Evolutionary conservation across 2,113 vertebrate species (phyloP), one percentile per base, ranked within the genome.

Genomic region (Eulacestoma nigropectus): DNA sequence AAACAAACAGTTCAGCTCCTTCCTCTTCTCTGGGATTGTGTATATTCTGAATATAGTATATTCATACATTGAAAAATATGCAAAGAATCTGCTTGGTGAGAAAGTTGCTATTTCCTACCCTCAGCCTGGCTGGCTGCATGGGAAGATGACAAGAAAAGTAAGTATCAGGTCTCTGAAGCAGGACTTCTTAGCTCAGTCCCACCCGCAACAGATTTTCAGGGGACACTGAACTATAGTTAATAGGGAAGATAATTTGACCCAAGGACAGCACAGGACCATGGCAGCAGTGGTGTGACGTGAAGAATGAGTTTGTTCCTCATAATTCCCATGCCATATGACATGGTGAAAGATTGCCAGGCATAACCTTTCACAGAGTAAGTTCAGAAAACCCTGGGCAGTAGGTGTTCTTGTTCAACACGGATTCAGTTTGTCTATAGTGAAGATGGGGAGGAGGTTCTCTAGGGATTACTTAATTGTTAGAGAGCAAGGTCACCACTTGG

Each of bases 1-100:
- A 73, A 73, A 81, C 52, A 56, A 60, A 82, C 35, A 96, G 90
- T 89, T 97, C 76, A 96, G 76, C 27, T 90, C 52, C 47, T 94
- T 95, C 50, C 42, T 87, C 42, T 78, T 84, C 46, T 72, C 44
- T 50, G 70, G 35, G 79, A 82, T 42, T 6, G 3, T 12, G 11
- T 46, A 37, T 79, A 83, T 53, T 79, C 37, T 72, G 32, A 94
- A 94, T 10, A 46, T 6, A 81, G 27, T 27, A 53, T 19, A 39
- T 73, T 80, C 53, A 74, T 46, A 93, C 64, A 46, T 23, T 41
- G 23, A 92, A 37, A 80, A 41, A 84, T 18, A 89, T 9, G 41
- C 35, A 60, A 73, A 32, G 42, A 89, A 94, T 74, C 53, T 67
- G n/a, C 33, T 32, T 37, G 33, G 13, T 67, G 52, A 90, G 26